A percentile compares a stretch with the other conserved stretches of the same genome.
Evolutionary conservation across 2,113 vertebrate species (phyloP).

Genomic region (Cairina moschata): DNA sequence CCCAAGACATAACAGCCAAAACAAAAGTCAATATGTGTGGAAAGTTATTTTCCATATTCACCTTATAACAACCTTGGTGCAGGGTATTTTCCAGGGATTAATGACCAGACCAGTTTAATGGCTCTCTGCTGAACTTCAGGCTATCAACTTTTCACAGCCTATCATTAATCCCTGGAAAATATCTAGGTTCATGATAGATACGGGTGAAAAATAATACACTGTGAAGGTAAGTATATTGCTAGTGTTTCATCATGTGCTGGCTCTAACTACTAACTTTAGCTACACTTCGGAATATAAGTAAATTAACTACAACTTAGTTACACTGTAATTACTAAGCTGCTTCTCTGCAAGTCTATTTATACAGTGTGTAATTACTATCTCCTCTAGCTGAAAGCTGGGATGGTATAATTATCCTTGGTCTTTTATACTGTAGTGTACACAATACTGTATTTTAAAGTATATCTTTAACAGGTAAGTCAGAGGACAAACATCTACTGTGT

Average conservation of each 20-base stretch:
- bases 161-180: slow-evolving; percentile 77
- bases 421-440: neutral
- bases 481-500: neutral
- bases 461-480: neutral
- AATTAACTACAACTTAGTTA: slow-evolving; percentile 40
- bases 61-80: slow-evolving; percentile 70
- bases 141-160: slow-evolving; percentile 73
- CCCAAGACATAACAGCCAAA: neutral
- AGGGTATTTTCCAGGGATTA: slow-evolving; percentile 75
- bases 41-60: slow-evolving; percentile 64
- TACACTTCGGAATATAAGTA: slow-evolving; percentile 9
- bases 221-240: slow-evolving; percentile 18
- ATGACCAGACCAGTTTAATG: slow-evolving; percentile 73
- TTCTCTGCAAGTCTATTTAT: neutral
- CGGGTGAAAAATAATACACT: slow-evolving; percentile 68
- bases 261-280: slow-evolving; percentile 46
- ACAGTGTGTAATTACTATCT: neutral
- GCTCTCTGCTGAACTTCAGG: slow-evolving; percentile 68
- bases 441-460: neutral
- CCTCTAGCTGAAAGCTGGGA: neutral
- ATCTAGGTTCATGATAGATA: slow-evolving; percentile 69
- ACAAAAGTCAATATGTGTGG: neutral
- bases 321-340: slow-evolving; percentile 38
- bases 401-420: neutral
- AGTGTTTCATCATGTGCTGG: slow-evolving; percentile 20